A percentile compares a stretch with the other conserved stretches of the same genome.
These are phyloP conservation scores for Oophaga sylvatica DNA, from an alignment of 2,797 vertebrate genomes.

Conservation along the genomic window DNA sequence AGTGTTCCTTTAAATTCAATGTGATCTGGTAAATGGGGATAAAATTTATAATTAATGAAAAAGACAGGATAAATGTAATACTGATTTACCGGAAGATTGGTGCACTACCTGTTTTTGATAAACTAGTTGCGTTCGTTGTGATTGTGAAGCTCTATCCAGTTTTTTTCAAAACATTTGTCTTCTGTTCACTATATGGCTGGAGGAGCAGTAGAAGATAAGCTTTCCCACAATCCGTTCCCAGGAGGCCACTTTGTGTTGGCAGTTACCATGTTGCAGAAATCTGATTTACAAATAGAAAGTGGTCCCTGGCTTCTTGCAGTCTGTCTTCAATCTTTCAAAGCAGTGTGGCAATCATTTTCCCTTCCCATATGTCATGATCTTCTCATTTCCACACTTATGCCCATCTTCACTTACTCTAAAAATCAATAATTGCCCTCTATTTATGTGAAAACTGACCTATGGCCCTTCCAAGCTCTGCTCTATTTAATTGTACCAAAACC, in stretches of 20 bases:
- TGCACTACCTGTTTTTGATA: no score
- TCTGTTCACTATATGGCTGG: neutral
- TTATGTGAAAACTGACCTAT: neutral
- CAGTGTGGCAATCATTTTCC: neutral
- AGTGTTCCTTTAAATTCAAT: no score
- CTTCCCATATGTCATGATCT: constrained; percentile 8
- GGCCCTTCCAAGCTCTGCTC: neutral
- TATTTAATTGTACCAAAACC: neutral
- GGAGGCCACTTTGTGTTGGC: neutral
- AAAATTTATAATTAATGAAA: no score
- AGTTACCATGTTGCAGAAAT: neutral
- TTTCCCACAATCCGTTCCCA: neutral
- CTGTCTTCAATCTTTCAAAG: neutral
- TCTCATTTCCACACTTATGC: constrained; percentile 15
- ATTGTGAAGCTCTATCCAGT: no score
- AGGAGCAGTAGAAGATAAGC: neutral
- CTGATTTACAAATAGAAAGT: neutral
- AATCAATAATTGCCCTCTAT: constrained; percentile 21
- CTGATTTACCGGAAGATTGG: no score
- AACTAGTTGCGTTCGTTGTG: no score
- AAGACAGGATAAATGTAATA: no score
- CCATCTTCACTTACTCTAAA: neutral
- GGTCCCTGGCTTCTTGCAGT: neutral
- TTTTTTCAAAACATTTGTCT: neutral
- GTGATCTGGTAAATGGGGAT: no score